Evolutionary conservation across 2,113 vertebrate species (phyloP), one percentile per base, ranked within the genome.

Genomic region (Girardinichthys multiradiatus): DNA sequence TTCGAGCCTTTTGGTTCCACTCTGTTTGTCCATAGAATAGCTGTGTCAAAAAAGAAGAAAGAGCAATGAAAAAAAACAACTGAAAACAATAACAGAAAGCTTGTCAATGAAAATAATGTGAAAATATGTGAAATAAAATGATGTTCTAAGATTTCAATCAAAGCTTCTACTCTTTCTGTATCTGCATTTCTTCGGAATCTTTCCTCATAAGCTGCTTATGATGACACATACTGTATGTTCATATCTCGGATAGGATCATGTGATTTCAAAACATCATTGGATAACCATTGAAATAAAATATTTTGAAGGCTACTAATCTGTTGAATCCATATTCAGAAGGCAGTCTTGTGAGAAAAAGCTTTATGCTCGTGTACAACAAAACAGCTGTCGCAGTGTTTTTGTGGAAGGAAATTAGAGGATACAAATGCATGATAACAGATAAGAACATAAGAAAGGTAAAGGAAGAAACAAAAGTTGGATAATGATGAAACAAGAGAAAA

Each of bases 101-200:
- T 87, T 88, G 89, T 82, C 83, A 79, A 72, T 80, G 69, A 82
- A 84, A 90, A 85, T 83, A 82, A 86, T 90, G 86, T 83, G 76
- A 90, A 87, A 82, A 76, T 77, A 86, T 87, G 84, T 89, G 72
- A 89, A 91, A 91, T 91, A 92, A 87, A 12, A 84, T 70, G 74
- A 27, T 82, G 68, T 86, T 90, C 89, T 88, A 84, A 85, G 78
- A 70, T 91, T 90, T 91, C 79, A 83, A 65, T 76, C 85, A 83
- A 76, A 77, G n/a, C 28, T 45, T 7, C 27, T 54, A 10, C 9
- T 54, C 48, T 54, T 0, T 51, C 48, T 51, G 48, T 54, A 21
- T 54, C 10, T 54, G 24, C 24, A 54, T 5, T 54, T n/a, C 19
- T 35, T n/a, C 48, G 9, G 7, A 54, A 54, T 9, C 17, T 45